Percentiles rank a stretch among this genome's conserved stretches.
These are phyloP conservation scores for Ophion costatus DNA, from an alignment of 2,888 invertebrate species.

Conservation along the genomic window DNA sequence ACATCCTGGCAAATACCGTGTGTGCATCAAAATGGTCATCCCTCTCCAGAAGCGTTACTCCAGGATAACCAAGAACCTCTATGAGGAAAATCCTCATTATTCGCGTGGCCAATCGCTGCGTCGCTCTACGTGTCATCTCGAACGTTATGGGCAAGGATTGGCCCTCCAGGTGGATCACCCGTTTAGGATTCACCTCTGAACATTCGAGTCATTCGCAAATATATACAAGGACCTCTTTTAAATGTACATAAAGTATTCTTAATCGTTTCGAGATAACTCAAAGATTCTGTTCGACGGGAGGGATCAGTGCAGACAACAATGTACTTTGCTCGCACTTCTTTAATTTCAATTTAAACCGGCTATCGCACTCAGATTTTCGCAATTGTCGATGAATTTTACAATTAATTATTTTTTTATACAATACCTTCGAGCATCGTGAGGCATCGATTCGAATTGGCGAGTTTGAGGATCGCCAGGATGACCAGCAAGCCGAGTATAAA, in stretches of 20 bases:
- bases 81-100: constrained; percentile 86
- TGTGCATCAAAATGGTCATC: constrained; percentile 83
- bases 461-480: constrained; percentile 66
- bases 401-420: not conserved
- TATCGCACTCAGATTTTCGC: not conserved
- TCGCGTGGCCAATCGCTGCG: constrained; percentile 86
- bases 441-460: constrained; percentile 74
- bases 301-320: too few species aligned
- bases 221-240: not conserved
- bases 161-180: constrained; percentile 82
- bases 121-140: constrained; percentile 85
- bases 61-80: constrained; percentile 84
- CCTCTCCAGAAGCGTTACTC: constrained; percentile 81
- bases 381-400: not conserved
- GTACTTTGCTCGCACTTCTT: not conserved
- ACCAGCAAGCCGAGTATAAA: constrained; percentile 71
- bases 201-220: constrained; percentile 15
- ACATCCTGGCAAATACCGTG: constrained; percentile 80
- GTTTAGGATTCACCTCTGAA: constrained; percentile 84
- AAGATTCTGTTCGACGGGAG: not conserved
- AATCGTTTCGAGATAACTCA: not conserved
- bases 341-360: not conserved
- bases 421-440: constrained; percentile 77
- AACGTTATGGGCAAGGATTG: constrained; percentile 83
- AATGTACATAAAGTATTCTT: not conserved